Base-by-base conservation (phyloP, 2,888 invertebrate genomes). In the Heteromurus nitidus region DNA sequence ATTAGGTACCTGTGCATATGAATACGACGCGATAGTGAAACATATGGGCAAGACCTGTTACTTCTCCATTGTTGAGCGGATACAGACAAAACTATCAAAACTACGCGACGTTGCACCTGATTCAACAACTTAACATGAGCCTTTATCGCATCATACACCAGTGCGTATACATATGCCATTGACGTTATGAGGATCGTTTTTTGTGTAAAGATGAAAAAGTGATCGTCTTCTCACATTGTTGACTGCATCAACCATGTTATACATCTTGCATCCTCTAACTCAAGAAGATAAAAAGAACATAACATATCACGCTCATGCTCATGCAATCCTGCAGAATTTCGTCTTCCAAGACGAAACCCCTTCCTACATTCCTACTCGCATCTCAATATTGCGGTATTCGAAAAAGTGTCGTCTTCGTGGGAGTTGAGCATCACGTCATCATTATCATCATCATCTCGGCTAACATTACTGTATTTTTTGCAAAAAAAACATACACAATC, bases 331-430 rank as follows among this genome's bases (percentile, higher is more conserved):
- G 44, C 13, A 36, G 5, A 36, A 36, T n/a, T 9, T 53, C 53
- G n/a, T 22, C 18, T 18, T 53, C 53, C 24, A 20, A 13, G n/a
- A 50, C 16, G n/a, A 13, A 50, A 18, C n/a, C n/a, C 3, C 16
- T 18, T 50, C 16, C 3, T 50, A n/a, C 50, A 50, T 11, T 50
- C 3, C 50, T n/a, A n/a, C 7, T 50, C n/a, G 50, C 50, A 50
- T 18, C 24, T 13, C 28, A 36, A 13, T 18, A 28, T 65, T 80
- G 58, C 72, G 67, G 80, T 36, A 58, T 58, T 47, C 80, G 20
- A 64, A 80, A 70, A 80, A 80, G 30, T 73, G 80, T 80, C 80
- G 72, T 80, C 80, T 72, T 80, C 80, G 80, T 80, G 70, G 80
- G 80, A 70, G 79, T 70, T 64, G 79, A 79, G 53, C 50, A 79